Percentiles rank a stretch among this genome's conserved stretches.
Evolutionary conservation across 2,113 vertebrate species (phyloP).

Genomic region (Progne subis): DNA sequence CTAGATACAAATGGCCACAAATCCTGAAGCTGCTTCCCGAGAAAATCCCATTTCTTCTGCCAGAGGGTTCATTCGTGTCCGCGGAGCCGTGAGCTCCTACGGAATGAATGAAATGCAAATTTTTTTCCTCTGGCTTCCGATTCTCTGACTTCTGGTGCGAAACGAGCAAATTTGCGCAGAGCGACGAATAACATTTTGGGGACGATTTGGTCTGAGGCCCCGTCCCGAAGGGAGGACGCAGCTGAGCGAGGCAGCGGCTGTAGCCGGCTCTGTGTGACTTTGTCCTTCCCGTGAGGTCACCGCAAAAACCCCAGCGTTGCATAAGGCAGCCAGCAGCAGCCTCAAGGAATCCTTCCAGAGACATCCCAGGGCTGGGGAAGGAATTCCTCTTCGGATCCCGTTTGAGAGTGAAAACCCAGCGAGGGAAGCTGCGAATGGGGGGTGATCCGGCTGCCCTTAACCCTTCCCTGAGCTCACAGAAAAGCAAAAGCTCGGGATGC

Average conservation of each 20-base stretch:
- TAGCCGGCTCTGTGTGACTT: background rate
- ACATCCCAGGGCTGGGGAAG: background rate
- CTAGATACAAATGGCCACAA: background rate
- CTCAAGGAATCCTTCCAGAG: background rate
- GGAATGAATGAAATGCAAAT: background rate
- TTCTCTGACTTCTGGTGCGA: background rate
- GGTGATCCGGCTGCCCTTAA: background rate
- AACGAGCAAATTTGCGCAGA: background rate
- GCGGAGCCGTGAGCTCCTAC: background rate
- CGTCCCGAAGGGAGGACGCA: background rate
- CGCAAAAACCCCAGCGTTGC: background rate
- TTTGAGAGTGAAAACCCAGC: background rate
- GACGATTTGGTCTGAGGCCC: background rate
- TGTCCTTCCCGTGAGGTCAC: slow-evolving; percentile 34
- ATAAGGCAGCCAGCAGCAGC: background rate
- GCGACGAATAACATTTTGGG: rapidly evolving
- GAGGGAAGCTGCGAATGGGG: background rate
- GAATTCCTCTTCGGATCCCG: background rate
- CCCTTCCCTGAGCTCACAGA: background rate
- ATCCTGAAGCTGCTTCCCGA: background rate
- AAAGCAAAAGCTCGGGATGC: background rate
- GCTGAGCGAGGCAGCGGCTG: background rate
- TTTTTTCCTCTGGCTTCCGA: background rate
- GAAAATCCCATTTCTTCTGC: background rate
- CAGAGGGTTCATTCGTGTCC: background rate